A percentile compares a stretch with the other conserved stretches of the same genome.
phyloP scores from a whole-genome alignment of 2,797 vertebrate species.

The Scolopax bukidnonensis region DNA sequence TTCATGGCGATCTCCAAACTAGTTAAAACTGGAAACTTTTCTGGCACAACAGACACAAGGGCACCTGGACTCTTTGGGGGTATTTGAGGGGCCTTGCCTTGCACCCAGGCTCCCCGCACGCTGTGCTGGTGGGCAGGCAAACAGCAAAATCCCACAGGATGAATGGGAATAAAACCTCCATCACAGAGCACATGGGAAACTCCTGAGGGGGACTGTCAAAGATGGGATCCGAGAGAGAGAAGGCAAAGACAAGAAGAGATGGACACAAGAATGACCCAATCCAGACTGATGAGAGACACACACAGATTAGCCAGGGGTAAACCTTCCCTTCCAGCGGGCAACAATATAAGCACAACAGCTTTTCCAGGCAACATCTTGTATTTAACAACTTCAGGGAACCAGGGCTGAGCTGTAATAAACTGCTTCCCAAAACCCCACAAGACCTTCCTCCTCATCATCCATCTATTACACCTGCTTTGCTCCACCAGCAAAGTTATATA shows the following conservation, averaged over 20 bases:
- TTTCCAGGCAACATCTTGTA: not conserved
- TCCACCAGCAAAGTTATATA: not conserved
- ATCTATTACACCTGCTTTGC: not conserved
- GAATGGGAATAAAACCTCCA: no score
- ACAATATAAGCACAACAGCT: not conserved
- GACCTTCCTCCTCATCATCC: not conserved
- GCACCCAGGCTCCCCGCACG: not conserved
- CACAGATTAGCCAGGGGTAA: not conserved
- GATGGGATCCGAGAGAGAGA: not conserved
- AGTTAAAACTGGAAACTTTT: not conserved
- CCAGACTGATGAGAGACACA: not conserved
- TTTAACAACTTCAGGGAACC: not conserved
- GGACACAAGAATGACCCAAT: no score
- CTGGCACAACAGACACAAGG: no score
- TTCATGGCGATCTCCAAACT: not conserved
- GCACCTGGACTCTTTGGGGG: not conserved
- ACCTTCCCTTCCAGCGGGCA: not conserved
- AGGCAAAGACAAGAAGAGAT: not conserved
- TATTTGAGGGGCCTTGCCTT: rapidly evolving
- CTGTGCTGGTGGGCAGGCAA: not conserved
- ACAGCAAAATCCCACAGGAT: not conserved
- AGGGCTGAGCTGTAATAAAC: not conserved
- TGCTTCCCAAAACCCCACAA: not conserved
- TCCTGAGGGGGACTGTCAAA: rapidly evolving
- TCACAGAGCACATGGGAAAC: not conserved